These are phyloP conservation scores for Dolomedes plantarius DNA, from an alignment of 2,888 invertebrate genomes.

Conservation along the genomic window DNA sequence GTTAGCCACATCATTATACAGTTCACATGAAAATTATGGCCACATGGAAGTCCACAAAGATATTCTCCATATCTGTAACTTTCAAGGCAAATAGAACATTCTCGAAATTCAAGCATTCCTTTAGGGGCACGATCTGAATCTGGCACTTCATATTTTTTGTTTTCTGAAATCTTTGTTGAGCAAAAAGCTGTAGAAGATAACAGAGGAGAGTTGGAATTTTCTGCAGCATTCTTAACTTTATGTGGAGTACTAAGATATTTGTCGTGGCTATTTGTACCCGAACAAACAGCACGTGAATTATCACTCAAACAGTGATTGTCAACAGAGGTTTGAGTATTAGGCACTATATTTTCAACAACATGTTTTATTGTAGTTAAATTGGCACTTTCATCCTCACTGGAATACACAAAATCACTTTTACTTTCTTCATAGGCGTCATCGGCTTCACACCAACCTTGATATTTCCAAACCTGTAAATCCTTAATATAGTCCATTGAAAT, in stretches of 20 bases:
- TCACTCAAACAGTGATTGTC: slow-evolving; percentile 11
- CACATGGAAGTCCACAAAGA: slow-evolving; percentile 79
- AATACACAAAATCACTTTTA: slow-evolving; percentile 30
- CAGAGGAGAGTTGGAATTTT: neutral
- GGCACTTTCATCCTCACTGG: slow-evolving; percentile 68
- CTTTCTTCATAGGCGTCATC: slow-evolving; percentile 43
- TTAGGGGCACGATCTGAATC: slow-evolving; percentile 73
- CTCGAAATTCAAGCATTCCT: slow-evolving; percentile 76
- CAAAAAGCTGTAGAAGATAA: neutral
- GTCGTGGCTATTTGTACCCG: slow-evolving; percentile 30
- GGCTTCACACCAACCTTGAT: slow-evolving; percentile 74
- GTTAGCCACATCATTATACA: slow-evolving; percentile 79
- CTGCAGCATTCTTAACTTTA: neutral
- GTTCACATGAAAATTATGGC: slow-evolving; percentile 79
- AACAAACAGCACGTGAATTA: neutral
- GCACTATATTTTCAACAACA: slow-evolving; percentile 13
- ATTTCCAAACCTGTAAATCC: slow-evolving; percentile 78
- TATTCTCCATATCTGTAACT: slow-evolving; percentile 76
- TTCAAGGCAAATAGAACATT: slow-evolving; percentile 80
- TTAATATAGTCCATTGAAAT: slow-evolving; percentile 78
- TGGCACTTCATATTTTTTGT: neutral
- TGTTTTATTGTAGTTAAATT: slow-evolving; percentile 13
- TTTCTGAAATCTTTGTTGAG: slow-evolving; percentile 19
- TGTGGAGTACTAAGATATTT: neutral
- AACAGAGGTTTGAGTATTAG: slow-evolving; percentile 17